phyloP scores from a whole-genome alignment of 2,888 invertebrate species.

The Parnassius mnemosyne region DNA sequence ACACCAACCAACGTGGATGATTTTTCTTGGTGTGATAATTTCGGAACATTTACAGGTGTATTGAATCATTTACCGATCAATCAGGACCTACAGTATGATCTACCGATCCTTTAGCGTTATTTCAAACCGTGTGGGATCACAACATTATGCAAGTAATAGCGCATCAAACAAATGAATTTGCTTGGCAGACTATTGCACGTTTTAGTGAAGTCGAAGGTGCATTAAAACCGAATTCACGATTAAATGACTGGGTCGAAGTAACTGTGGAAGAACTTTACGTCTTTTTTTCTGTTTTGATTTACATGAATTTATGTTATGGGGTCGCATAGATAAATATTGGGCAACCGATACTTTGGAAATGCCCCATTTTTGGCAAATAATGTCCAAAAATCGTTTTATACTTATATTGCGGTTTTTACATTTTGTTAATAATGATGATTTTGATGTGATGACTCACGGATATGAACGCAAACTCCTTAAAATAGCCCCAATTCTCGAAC shows the following conservation, averaged over 20 bases:
- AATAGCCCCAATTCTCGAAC: neutral
- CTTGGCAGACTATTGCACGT: no score
- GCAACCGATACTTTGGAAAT: no score
- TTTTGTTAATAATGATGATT: neutral
- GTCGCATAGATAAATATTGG: no score
- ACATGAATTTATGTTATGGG: no score
- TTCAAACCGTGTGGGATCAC: neutral
- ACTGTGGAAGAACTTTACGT: no score
- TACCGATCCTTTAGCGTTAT: neutral
- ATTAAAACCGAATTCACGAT: no score
- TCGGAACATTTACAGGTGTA: neutral
- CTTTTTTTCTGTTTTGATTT: no score
- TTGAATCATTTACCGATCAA: neutral
- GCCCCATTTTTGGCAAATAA: neutral
- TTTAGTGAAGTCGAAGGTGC: no score
- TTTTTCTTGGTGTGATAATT: neutral
- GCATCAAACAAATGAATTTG: neutral
- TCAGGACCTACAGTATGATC: neutral
- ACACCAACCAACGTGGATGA: neutral
- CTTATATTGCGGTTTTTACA: neutral
- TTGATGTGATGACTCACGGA: conserved; percentile 1
- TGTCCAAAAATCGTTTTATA: neutral
- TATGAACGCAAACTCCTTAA: neutral
- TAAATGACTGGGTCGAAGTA: no score
- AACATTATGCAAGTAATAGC: neutral